Conservation (phyloP, 1,140 invertebrate genomes). For the Bombus ignitus region DNA sequence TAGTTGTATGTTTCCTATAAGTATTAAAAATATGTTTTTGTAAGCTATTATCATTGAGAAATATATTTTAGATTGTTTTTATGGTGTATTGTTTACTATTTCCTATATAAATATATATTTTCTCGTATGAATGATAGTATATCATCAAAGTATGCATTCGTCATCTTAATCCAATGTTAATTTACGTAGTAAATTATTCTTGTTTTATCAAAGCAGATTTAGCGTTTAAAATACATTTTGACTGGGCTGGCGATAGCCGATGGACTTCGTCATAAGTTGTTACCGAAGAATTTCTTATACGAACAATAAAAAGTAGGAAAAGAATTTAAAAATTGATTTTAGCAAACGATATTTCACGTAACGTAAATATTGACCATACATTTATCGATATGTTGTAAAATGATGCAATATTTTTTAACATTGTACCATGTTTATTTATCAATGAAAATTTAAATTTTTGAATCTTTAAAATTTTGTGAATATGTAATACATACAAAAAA, state of each 20-base stretch:
- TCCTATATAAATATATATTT: not conserved
- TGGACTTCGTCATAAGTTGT: not conserved
- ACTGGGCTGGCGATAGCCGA: not conserved
- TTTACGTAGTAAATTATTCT: constrained; percentile 15
- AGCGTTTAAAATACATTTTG: constrained; percentile 27
- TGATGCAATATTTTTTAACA: constrained; percentile 28
- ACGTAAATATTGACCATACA: not conserved
- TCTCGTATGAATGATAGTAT: not conserved
- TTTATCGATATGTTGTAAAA: constrained; percentile 22
- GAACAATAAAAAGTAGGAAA: not conserved
- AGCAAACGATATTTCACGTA: not conserved
- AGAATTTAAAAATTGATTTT: not conserved
- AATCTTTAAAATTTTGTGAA: not conserved
- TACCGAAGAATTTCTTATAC: not conserved
- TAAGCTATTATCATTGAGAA: not conserved
- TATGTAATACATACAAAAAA: not conserved
- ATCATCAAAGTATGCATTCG: not conserved
- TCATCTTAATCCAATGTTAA: constrained; percentile 47
- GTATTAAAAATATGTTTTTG: not conserved
- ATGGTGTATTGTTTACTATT: not conserved
- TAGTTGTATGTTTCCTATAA: not conserved
- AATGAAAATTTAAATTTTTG: not conserved
- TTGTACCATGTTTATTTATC: not conserved
- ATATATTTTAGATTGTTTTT: not conserved
- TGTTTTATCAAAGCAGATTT: constrained; percentile 47